A percentile compares a stretch with the other conserved stretches of the same genome.
Evolutionary conservation across 2,113 vertebrate genomes (phyloP).

Genomic region (Patagioenas fasciata): DNA sequence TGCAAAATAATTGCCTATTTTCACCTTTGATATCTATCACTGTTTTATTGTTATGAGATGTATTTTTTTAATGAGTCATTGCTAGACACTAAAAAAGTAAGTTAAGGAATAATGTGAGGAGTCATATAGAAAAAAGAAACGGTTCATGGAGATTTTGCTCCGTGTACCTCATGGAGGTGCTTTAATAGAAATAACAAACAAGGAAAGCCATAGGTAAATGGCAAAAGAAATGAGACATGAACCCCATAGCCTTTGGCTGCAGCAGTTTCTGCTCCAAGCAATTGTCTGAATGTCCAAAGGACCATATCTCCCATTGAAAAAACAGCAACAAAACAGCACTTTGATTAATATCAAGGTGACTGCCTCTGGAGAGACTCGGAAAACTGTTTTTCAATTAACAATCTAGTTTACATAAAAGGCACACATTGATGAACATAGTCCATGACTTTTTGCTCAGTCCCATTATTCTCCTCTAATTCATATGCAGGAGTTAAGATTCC

Average conservation of each 20-base stretch:
- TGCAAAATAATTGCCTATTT: conserved; percentile 16
- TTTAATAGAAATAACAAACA: not conserved
- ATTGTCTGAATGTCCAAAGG: not conserved
- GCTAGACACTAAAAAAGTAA: not conserved
- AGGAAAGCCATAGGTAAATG: not conserved
- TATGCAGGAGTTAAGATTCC: not conserved
- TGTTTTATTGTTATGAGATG: not conserved
- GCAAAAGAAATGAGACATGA: accelerated
- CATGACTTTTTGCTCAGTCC: not conserved
- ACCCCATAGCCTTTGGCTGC: not conserved
- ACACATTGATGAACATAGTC: conserved; percentile 22
- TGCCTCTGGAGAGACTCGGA: conserved; percentile 35
- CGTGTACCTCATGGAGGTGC: not conserved
- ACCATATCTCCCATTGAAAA: not conserved
- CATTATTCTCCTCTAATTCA: conserved; percentile 23
- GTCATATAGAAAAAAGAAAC: not conserved
- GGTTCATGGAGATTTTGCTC: not conserved
- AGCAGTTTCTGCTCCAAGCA: not conserved
- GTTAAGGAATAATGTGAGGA: not conserved
- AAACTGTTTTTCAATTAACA: conserved; percentile 35
- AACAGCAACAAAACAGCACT: not conserved
- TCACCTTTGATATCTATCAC: conserved; percentile 11
- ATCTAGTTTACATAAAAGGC: conserved; percentile 21
- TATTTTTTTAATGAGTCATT: conserved; percentile 23
- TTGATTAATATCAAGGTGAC: conserved; percentile 44